Evolutionary conservation across 2,888 invertebrate genomes (phyloP).

Genomic region (Oscheius sp.): DNA sequence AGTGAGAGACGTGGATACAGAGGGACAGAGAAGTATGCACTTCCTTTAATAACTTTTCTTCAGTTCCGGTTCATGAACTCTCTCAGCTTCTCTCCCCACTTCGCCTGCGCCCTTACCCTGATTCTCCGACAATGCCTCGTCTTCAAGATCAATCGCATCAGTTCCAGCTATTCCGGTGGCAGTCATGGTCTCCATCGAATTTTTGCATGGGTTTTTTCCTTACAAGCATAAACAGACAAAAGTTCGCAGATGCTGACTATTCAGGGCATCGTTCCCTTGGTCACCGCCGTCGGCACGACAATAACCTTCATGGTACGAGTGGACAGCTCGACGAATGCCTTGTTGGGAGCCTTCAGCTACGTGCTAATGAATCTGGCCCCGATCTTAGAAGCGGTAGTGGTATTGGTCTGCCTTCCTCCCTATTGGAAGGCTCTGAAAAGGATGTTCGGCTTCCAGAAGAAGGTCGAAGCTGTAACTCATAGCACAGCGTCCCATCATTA

Average conservation of each 20-base stretch:
- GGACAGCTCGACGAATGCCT: background rate
- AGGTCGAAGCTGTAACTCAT: background rate
- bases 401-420: background rate
- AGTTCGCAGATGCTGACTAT: constrained; percentile 10
- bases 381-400: background rate
- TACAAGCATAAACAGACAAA: background rate
- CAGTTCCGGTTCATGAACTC: background rate
- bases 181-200: background rate
- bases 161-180: background rate
- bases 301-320: background rate
- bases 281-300: background rate
- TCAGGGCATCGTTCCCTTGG: background rate
- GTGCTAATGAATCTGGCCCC: background rate
- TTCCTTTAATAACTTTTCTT: no score
- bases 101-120: background rate
- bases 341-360: background rate
- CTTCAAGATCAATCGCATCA: background rate
- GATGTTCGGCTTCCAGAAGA: background rate
- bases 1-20: no score
- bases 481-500: no score
- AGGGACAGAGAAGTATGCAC: no score
- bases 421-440: background rate
- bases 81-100: background rate
- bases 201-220: background rate
- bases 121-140: background rate